phyloP scores from a whole-genome alignment of 2,113 vertebrate genomes.

The Psilopsiagon aymara region DNA sequence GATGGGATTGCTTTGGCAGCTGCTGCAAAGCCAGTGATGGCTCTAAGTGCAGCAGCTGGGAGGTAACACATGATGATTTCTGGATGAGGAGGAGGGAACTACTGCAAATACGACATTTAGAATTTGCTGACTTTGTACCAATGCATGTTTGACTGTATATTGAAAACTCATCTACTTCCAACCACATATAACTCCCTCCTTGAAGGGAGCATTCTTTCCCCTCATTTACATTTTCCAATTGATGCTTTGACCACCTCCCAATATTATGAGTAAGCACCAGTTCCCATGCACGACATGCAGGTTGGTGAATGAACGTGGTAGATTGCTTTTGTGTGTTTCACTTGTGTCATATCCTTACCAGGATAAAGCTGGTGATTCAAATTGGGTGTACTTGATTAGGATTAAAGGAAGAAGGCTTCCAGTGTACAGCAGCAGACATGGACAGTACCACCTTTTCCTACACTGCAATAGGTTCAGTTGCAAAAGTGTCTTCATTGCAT shows the following conservation, averaged over 20 bases:
- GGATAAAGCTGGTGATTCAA: neutral
- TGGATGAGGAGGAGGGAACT: neutral
- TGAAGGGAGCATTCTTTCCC: neutral
- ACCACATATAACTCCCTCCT: neutral
- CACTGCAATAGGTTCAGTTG: accelerated
- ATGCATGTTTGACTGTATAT: neutral
- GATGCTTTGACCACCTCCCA: neutral
- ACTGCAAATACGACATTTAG: neutral
- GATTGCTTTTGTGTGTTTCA: neutral
- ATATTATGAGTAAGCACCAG: accelerated
- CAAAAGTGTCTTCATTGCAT: neutral
- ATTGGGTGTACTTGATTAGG: neutral
- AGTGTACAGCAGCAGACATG: accelerated
- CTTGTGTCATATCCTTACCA: neutral
- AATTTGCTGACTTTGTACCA: neutral
- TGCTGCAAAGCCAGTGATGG: neutral
- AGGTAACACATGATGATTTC: neutral
- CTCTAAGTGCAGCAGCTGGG: neutral
- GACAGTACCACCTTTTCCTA: neutral
- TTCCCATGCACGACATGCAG: neutral
- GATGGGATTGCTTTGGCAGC: neutral
- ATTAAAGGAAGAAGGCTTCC: neutral
- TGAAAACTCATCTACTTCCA: slow-evolving; percentile 32
- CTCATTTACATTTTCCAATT: neutral
- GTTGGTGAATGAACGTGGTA: accelerated